phyloP scores from a whole-genome alignment of 2,888 invertebrate genomes.

The Apoderus coryli region DNA sequence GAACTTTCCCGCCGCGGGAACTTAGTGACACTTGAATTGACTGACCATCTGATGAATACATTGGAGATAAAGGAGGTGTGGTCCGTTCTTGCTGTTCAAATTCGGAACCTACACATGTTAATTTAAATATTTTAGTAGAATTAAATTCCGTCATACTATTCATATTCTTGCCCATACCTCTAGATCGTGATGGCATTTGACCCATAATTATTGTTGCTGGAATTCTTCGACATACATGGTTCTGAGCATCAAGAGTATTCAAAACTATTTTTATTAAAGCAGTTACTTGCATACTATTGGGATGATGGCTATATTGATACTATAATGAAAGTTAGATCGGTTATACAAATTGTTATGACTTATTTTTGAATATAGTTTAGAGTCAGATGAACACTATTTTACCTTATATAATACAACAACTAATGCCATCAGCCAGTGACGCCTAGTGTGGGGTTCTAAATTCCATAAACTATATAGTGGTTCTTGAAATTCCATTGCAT shows the following conservation, averaged over 20 bases:
- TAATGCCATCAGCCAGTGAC: slow-evolving; percentile 87
- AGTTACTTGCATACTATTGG: slow-evolving; percentile 56
- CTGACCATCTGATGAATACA: slow-evolving; percentile 43
- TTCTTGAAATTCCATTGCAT: slow-evolving; percentile 41
- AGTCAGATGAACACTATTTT: too few relatives aligned
- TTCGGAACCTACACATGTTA: slow-evolving; percentile 57
- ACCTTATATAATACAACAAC: slow-evolving; percentile 94
- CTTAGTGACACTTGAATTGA: slow-evolving; percentile 33
- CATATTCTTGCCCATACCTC: too few relatives aligned
- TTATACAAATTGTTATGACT: slow-evolving; percentile 1
- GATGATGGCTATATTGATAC: slow-evolving; percentile 64
- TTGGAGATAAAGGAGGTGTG: slow-evolving; percentile 47
- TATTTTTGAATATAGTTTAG: too few relatives aligned
- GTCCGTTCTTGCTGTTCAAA: slow-evolving; percentile 40
- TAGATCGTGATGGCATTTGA: slow-evolving; percentile 47
- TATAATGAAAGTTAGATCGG: slow-evolving; percentile 24
- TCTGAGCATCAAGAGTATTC: slow-evolving; percentile 81
- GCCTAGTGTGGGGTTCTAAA: slow-evolving; percentile 71
- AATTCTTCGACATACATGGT: slow-evolving; percentile 78
- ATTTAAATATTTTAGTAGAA: too few relatives aligned
- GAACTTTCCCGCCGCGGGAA: slow-evolving; percentile 31
- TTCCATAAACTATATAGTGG: slow-evolving; percentile 78
- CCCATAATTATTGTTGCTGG: slow-evolving; percentile 68
- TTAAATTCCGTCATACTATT: slow-evolving; percentile 20
- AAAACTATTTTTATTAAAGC: slow-evolving; percentile 77